Evolutionary conservation across 2,113 vertebrate genomes (phyloP), one percentile per base, ranked within the genome.

Genomic region (Lontra canadensis): DNA sequence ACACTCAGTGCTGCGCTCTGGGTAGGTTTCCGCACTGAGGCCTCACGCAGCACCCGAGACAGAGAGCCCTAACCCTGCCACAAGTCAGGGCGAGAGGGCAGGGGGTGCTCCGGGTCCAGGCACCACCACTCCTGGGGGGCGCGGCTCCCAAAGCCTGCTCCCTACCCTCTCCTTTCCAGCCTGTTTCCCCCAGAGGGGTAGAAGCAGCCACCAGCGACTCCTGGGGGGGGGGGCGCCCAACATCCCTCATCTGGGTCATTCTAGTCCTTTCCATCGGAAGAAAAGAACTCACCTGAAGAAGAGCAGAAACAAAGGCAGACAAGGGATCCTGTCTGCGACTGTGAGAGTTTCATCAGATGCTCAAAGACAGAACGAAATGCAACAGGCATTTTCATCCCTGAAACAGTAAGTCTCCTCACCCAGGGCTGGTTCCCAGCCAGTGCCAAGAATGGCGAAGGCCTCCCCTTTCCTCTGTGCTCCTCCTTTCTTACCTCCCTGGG

Each of bases 371-470:
- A 29, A 57, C 47, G 36, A 55, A 71, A 92, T 7, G 47, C 55
- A 67, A 61, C 0, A 5, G 25, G 10, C 12, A 6, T 44, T 39
- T 34, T 52, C 67, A 23, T 63, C 57, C 31, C 65, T 14, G 14
- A 55, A 71, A 74, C 13, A 42, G 1, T 39, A 13, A 9, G 73
- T 76, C 25, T 52, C 47, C 42, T 10, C 4, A 1, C 76, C 52
- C 71, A 36, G 18, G 34, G 71, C 63, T 34, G 1, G 42, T 8
- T 65, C n/a, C 69, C 63, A 80, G 61, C 29, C 61, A n/a, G 79
- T 0, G 0, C 42, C 39, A 0, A 8, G n/a, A 47, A 26, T 10
- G 7, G 42, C 2, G 8, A n/a, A 34, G 20, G 1, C 3, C 4
- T 2, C 21, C 9, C 25, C 17, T 17, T 3, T 0, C 21, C 39